Conservation (phyloP, 2,797 vertebrate genomes). For the Okamejei kenojei region DNA sequence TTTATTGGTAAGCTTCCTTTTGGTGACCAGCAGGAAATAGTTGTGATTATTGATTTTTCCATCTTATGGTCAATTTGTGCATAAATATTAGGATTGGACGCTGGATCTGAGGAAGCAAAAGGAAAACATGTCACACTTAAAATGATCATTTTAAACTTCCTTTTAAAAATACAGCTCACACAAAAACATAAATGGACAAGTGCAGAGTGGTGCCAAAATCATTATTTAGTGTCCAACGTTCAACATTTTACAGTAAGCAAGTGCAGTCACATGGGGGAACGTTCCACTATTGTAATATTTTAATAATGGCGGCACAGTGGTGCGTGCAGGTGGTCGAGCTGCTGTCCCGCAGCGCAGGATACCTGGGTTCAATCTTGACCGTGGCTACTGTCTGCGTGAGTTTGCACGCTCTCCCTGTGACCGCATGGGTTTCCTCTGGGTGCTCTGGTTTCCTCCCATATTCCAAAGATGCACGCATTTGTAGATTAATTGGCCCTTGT, state of each 20-base stretch:
- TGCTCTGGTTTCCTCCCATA: too few species aligned
- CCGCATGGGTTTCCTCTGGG: too few species aligned
- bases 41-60: neutral
- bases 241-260: too few species aligned
- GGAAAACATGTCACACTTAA: neutral
- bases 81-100: neutral
- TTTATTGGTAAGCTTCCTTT: slow-evolving; percentile 9
- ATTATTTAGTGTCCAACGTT: neutral
- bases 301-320: neutral
- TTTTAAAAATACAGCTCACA: neutral
- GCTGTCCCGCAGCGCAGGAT: too few species aligned
- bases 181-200: neutral
- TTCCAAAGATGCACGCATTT: too few species aligned
- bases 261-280: too few species aligned
- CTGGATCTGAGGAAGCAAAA: slow-evolving; percentile 6
- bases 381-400: too few species aligned
- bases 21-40: neutral
- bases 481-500: too few species aligned
- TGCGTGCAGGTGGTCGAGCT: too few species aligned
- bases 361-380: too few species aligned
- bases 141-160: neutral
- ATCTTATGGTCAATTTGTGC: neutral
- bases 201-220: too few species aligned
- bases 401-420: too few species aligned
- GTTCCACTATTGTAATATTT: neutral